Conservation (phyloP, 2,797 vertebrate species). For the Dipus sagitta region DNA sequence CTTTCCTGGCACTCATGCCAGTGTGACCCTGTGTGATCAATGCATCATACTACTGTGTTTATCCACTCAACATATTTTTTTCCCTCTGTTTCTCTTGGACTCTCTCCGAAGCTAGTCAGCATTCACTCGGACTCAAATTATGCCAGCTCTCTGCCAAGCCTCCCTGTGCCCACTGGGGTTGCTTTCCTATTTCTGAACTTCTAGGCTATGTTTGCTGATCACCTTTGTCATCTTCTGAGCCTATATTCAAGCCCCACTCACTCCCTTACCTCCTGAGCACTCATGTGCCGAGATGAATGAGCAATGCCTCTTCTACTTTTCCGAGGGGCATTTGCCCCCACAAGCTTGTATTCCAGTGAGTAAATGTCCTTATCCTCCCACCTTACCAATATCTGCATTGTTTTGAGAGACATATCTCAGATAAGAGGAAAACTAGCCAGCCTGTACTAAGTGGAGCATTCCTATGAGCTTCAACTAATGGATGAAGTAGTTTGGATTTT, state of each 20-base stretch:
- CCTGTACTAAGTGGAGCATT: not conserved
- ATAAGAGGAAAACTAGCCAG: not conserved
- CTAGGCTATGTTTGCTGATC: not conserved
- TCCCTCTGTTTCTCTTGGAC: not conserved
- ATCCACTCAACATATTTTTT: not conserved
- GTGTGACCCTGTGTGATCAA: not conserved
- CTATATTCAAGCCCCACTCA: not conserved
- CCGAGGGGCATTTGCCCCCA: too few relatives aligned
- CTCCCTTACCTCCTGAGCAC: not conserved
- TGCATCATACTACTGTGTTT: not conserved
- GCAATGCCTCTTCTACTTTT: not conserved
- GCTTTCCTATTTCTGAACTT: not conserved
- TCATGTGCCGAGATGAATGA: too few relatives aligned
- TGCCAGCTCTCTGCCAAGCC: not conserved
- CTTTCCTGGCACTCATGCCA: not conserved
- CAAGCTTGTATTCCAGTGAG: not conserved
- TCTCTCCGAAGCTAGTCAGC: not conserved
- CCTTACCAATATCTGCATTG: not conserved
- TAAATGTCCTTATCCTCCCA: not conserved
- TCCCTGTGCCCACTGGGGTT: not conserved
- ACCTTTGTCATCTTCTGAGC: not conserved
- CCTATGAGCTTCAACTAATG: not conserved
- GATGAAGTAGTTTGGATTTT: not conserved
- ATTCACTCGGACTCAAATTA: not conserved
- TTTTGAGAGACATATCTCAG: not conserved